Evolutionary conservation across 1,140 invertebrate species (phyloP).

Genomic region (Periplaneta americana): DNA sequence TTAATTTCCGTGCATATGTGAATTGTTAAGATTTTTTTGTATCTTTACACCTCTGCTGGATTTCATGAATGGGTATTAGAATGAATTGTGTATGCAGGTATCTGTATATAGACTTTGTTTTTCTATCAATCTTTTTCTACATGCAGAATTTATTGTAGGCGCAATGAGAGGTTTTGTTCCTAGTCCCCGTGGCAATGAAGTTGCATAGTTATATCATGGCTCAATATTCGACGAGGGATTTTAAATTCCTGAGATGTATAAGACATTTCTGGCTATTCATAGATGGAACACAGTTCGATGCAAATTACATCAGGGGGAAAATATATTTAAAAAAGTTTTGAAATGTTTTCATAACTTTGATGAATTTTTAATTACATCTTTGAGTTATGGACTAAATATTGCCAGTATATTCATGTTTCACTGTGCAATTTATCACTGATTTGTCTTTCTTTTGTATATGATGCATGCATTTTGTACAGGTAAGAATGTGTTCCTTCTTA

Average conservation of each 20-base stretch:
- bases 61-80: not conserved
- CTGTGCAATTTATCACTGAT: not conserved
- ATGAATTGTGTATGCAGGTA: not conserved
- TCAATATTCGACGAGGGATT: not conserved
- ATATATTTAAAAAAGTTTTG: not conserved
- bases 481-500: slow-evolving; percentile 11
- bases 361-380: not conserved
- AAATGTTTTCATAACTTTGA: not conserved
- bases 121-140: not conserved
- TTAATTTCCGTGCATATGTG: not conserved
- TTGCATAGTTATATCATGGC: not conserved
- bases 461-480: slow-evolving; percentile 18
- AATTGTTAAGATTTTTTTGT: too few species aligned
- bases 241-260: not conserved
- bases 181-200: not conserved
- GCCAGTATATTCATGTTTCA: not conserved
- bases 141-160: not conserved
- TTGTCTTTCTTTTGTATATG: slow-evolving; percentile 3
- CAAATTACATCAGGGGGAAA: not conserved
- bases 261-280: not conserved
- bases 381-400: not conserved
- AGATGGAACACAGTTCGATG: slow-evolving; percentile 4
- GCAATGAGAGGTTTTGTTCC: not conserved
- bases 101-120: not conserved
- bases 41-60: not conserved